Conservation (phyloP, 2,797 vertebrate species). For the Manis crassicaudata region DNA sequence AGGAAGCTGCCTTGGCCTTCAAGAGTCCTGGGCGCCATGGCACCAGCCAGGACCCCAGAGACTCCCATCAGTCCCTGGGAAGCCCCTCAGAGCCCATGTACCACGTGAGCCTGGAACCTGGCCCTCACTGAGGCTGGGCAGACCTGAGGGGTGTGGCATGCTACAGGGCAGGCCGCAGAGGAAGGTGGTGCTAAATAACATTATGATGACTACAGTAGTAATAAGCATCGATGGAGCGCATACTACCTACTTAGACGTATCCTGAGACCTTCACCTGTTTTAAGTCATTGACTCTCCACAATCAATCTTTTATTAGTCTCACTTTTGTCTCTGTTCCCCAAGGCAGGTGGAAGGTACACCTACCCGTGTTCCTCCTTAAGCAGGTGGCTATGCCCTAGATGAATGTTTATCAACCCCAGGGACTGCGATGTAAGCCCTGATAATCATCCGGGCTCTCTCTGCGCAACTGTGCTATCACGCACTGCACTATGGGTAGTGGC, state of each 20-base stretch:
- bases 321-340: not conserved
- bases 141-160: not conserved
- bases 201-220: not conserved
- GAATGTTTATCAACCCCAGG: not conserved
- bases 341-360: not conserved
- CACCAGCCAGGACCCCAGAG: not conserved
- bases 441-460: no score
- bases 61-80: not conserved
- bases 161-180: not conserved
- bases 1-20: not conserved
- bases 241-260: not conserved
- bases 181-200: not conserved
- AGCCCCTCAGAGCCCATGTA: not conserved
- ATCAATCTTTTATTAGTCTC: not conserved
- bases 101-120: not conserved
- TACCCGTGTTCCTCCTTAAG: not conserved
- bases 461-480: not conserved
- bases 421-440: not conserved
- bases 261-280: not conserved
- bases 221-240: fast-evolving
- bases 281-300: not conserved
- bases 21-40: not conserved
- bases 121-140: not conserved
- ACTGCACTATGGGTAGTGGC: fast-evolving
- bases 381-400: not conserved